phyloP scores from a whole-genome alignment of 2,888 invertebrate species.

The Sympetrum striolatum region DNA sequence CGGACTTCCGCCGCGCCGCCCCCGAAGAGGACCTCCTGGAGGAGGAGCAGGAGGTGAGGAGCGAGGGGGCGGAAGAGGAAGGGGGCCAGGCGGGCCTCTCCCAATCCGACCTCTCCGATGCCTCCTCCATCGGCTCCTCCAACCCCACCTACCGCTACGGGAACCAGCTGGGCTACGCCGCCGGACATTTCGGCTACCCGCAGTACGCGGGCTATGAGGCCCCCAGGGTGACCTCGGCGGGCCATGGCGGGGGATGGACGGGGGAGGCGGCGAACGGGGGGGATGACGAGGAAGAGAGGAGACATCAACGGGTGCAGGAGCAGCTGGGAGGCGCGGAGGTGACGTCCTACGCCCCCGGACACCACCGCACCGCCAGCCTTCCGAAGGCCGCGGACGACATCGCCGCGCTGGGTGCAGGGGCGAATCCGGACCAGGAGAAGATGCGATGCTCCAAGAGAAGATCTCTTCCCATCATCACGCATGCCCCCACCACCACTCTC shows the following conservation, averaged over 20 bases:
- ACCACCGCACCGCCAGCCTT: slow-evolving; percentile 62
- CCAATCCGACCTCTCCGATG: slow-evolving; percentile 80
- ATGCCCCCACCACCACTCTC: slow-evolving; percentile 50
- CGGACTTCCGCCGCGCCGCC: neutral
- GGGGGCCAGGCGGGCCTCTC: slow-evolving; percentile 76
- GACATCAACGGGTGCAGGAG: slow-evolving; percentile 53
- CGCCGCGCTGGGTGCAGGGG: neutral
- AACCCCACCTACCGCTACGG: slow-evolving; percentile 80
- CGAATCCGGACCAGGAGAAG: neutral
- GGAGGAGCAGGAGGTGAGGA: slow-evolving; percentile 50
- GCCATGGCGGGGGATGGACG: neutral
- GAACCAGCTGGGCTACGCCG: slow-evolving; percentile 78
- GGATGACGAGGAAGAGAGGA: slow-evolving; percentile 58
- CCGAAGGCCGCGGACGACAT: slow-evolving; percentile 61
- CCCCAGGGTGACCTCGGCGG: neutral
- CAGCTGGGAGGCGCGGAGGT: slow-evolving; percentile 60
- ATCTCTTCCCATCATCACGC: slow-evolving; percentile 47
- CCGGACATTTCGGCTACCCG: slow-evolving; percentile 75
- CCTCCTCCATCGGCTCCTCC: slow-evolving; percentile 70
- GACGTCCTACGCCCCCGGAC: slow-evolving; percentile 60
- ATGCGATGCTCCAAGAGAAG: slow-evolving; percentile 44
- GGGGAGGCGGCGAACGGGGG: slow-evolving; percentile 50
- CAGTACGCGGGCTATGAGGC: slow-evolving; percentile 68
- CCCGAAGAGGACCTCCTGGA: slow-evolving; percentile 6
- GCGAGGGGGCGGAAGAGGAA: slow-evolving; percentile 48